These are phyloP conservation scores for Lepidocyrtoides sp. DNA, from an alignment of 2,888 invertebrate genomes.

Conservation along the genomic window DNA sequence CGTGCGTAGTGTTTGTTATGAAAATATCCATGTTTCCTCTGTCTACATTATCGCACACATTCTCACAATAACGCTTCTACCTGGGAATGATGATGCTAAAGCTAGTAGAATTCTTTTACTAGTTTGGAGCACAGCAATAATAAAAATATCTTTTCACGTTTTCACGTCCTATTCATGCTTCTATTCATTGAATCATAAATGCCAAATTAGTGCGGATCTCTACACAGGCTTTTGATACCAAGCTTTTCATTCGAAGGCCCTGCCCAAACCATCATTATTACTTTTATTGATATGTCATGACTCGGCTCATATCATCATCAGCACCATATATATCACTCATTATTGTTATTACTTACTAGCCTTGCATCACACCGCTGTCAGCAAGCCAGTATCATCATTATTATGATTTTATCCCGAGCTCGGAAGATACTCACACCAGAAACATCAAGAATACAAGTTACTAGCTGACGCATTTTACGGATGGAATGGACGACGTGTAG, in stretches of 20 bases:
- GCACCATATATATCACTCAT: too few species aligned
- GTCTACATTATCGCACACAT: neutral
- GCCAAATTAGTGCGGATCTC: conserved; percentile 80
- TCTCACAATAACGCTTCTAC: neutral
- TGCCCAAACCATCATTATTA: conserved; percentile 79
- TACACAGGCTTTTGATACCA: conserved; percentile 51
- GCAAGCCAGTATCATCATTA: too few species aligned
- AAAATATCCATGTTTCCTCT: neutral
- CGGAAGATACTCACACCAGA: too few species aligned
- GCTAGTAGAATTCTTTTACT: neutral
- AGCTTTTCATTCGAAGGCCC: conserved; percentile 65
- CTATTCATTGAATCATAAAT: conserved; percentile 81
- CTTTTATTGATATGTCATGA: conserved; percentile 81
- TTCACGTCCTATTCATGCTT: conserved; percentile 78
- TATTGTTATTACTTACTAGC: too few species aligned
- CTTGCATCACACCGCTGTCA: too few species aligned
- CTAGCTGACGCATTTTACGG: neutral
- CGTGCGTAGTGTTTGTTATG: conserved; percentile 2
- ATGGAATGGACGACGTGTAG: neutral
- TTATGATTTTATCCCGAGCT: too few species aligned
- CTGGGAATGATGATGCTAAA: neutral
- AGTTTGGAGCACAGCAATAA: conserved; percentile 12
- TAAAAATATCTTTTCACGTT: conserved; percentile 79
- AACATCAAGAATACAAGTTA: neutral
- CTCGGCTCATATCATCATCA: conserved; percentile 60